Base-by-base conservation (phyloP, 2,113 vertebrate genomes). In the Paradisaea rubra region DNA sequence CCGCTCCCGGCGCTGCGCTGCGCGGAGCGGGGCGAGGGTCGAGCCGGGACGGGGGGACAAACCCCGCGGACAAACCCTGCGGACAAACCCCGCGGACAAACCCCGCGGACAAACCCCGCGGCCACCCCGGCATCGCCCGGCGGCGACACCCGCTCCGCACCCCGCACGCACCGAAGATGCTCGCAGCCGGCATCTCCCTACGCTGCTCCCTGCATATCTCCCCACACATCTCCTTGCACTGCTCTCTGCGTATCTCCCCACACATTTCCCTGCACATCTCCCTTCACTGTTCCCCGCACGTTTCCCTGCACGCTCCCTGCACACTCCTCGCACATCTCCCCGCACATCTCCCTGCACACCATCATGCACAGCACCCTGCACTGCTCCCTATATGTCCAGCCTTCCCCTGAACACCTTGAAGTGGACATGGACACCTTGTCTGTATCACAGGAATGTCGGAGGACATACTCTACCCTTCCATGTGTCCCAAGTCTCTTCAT, bases 401-500 rank as follows among this genome's bases (percentile, higher is more conserved):
- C 30, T 65, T 7, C 35, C 25, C 33, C 35, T 10, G 54, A 54
- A 4, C 4, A 10, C 22, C 64, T 31, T 15, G 1, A 30, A 28
- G 44, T 0, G 11, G 28, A 3, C 2, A 22, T 0, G 4, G 61
- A 7, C 11, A 13, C 19, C 30, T 7, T 4, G 10, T 9, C 33
- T 14, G 24, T 16, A 17, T 3, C 27, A 12, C 27, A 18, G 45
- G 19, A 39, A 13, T 44, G 56, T 5, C 42, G 5, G 37, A 27
- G 64, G 60, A 83, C 45, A 17, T 1, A 0, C 7, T 31, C 45
- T 37, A 4, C 19, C 52, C 27, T 57, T 35, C 41, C 3, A 10
- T 0, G 6, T 2, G 17, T 21, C 65, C 30, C 2, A 20, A 6
- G 3, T 9, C 14, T 65, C 39, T 23, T 25, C 41, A 19, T 17